Conservation (phyloP, 2,888 invertebrate genomes). For the Therioaphis trifolii region DNA sequence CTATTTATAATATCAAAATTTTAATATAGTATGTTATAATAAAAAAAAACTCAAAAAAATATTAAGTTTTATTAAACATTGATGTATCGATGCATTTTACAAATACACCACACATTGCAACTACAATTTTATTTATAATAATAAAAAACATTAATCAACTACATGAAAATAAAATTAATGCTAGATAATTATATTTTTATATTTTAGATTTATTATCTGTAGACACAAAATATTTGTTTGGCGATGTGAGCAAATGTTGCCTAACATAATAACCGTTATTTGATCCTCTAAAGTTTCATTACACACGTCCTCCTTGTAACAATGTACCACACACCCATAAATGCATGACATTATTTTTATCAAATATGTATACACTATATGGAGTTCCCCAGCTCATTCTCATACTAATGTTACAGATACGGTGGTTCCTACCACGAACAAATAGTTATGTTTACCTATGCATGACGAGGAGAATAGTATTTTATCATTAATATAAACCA, state of each 20-base stretch:
- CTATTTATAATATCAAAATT: no score
- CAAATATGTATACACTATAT: conserved; percentile 39
- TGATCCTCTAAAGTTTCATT: conserved; percentile 53
- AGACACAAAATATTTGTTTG: no score
- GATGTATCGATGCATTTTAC: no score
- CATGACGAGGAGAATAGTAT: background rate
- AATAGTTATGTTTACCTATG: conserved; percentile 34
- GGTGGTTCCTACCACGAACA: conserved; percentile 21
- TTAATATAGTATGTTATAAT: no score
- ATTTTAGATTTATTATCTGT: no score
- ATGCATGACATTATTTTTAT: conserved; percentile 59
- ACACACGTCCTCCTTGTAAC: conserved; percentile 52
- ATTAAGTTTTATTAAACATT: no score
- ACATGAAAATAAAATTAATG: no score
- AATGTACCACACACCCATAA: conserved; percentile 58
- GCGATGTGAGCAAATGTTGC: conserved; percentile 19
- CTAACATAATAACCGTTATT: conserved; percentile 37
- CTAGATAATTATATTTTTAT: no score
- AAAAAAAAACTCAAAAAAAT: no score
- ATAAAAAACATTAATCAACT: no score
- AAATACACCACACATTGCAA: no score
- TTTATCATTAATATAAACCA: conserved; percentile 28
- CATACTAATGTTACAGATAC: conserved; percentile 41
- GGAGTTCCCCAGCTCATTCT: conserved; percentile 21
- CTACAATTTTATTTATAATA: no score